A percentile compares a stretch with the other conserved stretches of the same genome.
These are phyloP conservation scores for Nycticebus coucang DNA, from an alignment of 2,113 vertebrate species.

Conservation along the genomic window DNA sequence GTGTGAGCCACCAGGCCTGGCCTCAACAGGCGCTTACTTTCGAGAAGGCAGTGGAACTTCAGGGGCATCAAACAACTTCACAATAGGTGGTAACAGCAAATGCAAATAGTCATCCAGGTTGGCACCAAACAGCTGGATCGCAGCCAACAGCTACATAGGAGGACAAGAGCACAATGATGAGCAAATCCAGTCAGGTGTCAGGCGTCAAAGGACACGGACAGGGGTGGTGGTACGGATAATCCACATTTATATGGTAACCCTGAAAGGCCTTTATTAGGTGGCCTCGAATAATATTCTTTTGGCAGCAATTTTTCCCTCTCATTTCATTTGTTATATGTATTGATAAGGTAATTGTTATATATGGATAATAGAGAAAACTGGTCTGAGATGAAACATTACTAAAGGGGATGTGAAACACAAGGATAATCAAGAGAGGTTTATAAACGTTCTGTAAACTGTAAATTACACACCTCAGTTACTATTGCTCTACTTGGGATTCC, in stretches of 20 bases:
- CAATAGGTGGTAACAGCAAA: constrained; percentile 95
- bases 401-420: not conserved
- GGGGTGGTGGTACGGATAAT: rapidly evolving
- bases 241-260: not conserved
- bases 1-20: too few species aligned
- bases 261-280: not conserved
- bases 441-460: not conserved
- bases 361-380: not conserved
- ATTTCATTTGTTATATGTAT: not conserved
- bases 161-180: not conserved
- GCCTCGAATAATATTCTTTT: not conserved
- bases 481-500: too few species aligned
- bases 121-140: constrained; percentile 98
- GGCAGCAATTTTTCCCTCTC: not conserved
- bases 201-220: rapidly evolving
- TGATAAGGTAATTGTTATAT: not conserved
- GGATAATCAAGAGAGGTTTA: not conserved
- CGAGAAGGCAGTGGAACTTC: constrained; percentile 94
- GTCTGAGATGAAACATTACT: not conserved
- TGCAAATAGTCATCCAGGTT: constrained; percentile 99
- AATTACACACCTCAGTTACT: not conserved
- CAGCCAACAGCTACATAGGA: constrained; percentile 91
- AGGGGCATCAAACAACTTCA: constrained; percentile 96
- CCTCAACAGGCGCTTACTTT: constrained; percentile 88
- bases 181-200: not conserved